A percentile compares a stretch with the other conserved stretches of the same genome.
Evolutionary conservation across 2,888 invertebrate genomes (phyloP).

Genomic region (Harpalus rubripes): DNA sequence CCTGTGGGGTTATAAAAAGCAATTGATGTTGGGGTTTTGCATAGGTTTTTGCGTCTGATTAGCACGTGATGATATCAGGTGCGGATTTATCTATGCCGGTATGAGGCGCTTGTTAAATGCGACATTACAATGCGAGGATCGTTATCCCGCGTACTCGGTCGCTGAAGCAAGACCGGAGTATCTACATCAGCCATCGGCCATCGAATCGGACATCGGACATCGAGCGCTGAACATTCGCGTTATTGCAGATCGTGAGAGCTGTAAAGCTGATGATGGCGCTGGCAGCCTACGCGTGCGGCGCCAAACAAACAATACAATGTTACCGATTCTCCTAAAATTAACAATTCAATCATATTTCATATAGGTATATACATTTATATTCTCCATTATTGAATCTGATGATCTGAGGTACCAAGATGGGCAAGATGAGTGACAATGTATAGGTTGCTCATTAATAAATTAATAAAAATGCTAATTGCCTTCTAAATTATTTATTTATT

Average conservation of each 20-base stretch:
- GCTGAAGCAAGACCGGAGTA: constrained; percentile 75
- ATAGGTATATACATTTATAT: neutral
- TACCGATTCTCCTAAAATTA: neutral
- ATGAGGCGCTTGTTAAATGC: constrained; percentile 76
- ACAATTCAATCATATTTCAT: neutral
- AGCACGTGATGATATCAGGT: constrained; percentile 69
- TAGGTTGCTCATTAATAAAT: no score
- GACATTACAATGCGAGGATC: constrained; percentile 78
- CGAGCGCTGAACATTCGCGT: constrained; percentile 12
- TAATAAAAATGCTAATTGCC: no score
- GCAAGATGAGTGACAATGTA: no score
- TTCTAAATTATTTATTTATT: no score
- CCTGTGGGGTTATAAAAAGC: constrained; percentile 1
- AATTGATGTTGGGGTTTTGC: neutral
- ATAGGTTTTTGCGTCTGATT: neutral
- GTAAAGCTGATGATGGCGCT: neutral
- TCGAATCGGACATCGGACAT: constrained; percentile 64
- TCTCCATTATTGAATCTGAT: no score
- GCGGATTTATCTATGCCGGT: constrained; percentile 76
- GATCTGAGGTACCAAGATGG: no score
- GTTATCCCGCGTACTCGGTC: constrained; percentile 74
- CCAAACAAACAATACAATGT: neutral
- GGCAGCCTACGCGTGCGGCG: constrained; percentile 10
- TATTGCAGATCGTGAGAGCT: constrained; percentile 63
- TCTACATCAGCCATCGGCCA: constrained; percentile 75